phyloP scores from a whole-genome alignment of 2,113 vertebrate genomes.

The Tupaia tana region DNA sequence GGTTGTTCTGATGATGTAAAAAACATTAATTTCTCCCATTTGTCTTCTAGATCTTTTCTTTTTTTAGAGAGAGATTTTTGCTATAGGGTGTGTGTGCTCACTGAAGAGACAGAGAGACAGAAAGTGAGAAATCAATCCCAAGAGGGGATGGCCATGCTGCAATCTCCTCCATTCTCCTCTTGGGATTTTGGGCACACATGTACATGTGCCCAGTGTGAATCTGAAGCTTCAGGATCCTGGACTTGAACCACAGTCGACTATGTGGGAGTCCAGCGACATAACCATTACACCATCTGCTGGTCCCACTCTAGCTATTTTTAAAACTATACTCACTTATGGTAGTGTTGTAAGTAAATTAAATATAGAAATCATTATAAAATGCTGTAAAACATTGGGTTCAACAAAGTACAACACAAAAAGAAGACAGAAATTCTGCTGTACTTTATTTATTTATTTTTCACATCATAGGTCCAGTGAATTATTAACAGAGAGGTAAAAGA shows the following conservation, averaged over 20 bases:
- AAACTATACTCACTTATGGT: neutral
- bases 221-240: too few relatives aligned
- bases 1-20: neutral
- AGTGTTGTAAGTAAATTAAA: constrained; percentile 15
- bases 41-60: neutral
- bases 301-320: neutral
- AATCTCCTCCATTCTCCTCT: too few relatives aligned
- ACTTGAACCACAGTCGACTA: too few relatives aligned
- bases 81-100: too few relatives aligned
- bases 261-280: too few relatives aligned
- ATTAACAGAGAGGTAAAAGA: neutral
- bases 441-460: neutral
- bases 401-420: neutral
- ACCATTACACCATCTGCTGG: too few relatives aligned
- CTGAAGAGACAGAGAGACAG: too few relatives aligned
- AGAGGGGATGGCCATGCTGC: too few relatives aligned
- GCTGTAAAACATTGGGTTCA: neutral
- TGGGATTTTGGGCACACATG: too few relatives aligned
- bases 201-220: too few relatives aligned
- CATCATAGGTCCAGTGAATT: neutral
- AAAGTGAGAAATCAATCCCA: too few relatives aligned
- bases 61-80: too few relatives aligned
- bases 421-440: neutral
- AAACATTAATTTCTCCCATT: neutral
- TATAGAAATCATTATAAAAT: neutral